Conservation (phyloP, 2,888 invertebrate species). For the Gonocerus acuteangulatus region DNA sequence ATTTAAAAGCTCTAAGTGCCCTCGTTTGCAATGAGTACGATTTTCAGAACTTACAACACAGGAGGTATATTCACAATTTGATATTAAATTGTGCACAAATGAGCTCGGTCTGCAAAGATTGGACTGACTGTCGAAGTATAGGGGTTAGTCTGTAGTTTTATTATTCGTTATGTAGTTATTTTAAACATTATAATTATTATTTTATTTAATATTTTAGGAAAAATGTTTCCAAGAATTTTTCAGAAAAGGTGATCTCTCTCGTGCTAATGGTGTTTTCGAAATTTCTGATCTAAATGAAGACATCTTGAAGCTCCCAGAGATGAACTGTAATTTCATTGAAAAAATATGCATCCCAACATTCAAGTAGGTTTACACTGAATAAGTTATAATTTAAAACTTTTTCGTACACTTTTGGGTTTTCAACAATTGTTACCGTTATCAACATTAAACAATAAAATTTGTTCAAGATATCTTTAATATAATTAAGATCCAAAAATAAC, state of each 20-base stretch:
- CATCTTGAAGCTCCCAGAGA: constrained; percentile 8
- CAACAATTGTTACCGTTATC: not conserved
- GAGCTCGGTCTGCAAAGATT: constrained; percentile 25
- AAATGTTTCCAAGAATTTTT: constrained; percentile 22
- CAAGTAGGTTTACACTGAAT: not conserved
- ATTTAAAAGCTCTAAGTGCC: not conserved
- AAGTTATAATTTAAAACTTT: not conserved
- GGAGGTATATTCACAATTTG: constrained; percentile 10
- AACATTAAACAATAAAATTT: no score
- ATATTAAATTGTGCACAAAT: constrained; percentile 24
- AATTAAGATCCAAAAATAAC: no score
- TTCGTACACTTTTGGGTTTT: not conserved
- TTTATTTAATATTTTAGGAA: constrained; percentile 19
- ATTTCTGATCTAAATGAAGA: constrained; percentile 17
- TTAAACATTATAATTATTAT: no score
- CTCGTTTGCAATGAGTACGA: not conserved
- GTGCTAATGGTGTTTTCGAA: constrained; percentile 18
- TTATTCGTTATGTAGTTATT: not conserved
- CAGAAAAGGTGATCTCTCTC: not conserved
- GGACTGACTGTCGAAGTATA: constrained; percentile 23
- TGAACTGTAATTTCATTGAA: constrained; percentile 11
- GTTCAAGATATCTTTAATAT: no score
- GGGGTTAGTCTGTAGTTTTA: constrained; percentile 16
- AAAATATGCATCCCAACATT: constrained; percentile 4
- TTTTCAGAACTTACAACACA: not conserved